Base-by-base conservation (phyloP, 92 coral and sea anemone genomes). In the Zoanthus solanderi region DNA sequence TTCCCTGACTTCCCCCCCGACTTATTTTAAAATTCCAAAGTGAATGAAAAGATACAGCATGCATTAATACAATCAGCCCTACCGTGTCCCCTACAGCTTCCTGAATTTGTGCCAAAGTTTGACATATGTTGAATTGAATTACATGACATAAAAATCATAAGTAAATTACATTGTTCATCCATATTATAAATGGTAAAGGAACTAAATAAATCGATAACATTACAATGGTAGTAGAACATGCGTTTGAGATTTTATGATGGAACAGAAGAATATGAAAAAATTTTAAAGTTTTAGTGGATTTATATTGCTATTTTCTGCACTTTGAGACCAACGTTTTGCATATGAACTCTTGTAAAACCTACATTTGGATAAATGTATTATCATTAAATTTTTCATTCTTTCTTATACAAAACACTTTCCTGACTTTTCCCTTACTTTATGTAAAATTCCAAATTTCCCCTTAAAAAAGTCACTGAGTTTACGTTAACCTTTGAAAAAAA, bases 381-480 rank as follows among this genome's bases (percentile, higher is more conserved):
- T 71, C 34, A 34, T 71, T 48, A 71, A 71, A 13, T 71, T 71
- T 71, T 71, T 0, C 76, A 71, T 71, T 71, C 76, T 71, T 71
- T 12, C 46, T 71, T 31, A 34, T 17, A 31, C 16, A 50, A 71
- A 71, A 71, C 32, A 71, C 15, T 71, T 34, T 34, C 76, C 76
- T 71, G 48, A 76, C 82, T 76, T 76, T 76, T 76, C 53, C 63
- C 82, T 48, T 60, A 60, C 67, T 60, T 42, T 72, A 34, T 13
- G 13, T 37, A 37, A 46, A 72, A 72, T 72, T 34, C 78, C 78
- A 72, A 72, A 72, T 72, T 46, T 72, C 23, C 23, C 42, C 4
- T 37, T 37, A 37, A 37, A 37, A 37, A 37, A 37, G 42, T 37
- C 42, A 37, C 42, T 37, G 42, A 37, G 3, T 37, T 37, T 37